Percentiles rank a stretch among this genome's conserved stretches.
phyloP scores from a whole-genome alignment of 2,113 vertebrate species.

The Dermatemys mawii region DNA sequence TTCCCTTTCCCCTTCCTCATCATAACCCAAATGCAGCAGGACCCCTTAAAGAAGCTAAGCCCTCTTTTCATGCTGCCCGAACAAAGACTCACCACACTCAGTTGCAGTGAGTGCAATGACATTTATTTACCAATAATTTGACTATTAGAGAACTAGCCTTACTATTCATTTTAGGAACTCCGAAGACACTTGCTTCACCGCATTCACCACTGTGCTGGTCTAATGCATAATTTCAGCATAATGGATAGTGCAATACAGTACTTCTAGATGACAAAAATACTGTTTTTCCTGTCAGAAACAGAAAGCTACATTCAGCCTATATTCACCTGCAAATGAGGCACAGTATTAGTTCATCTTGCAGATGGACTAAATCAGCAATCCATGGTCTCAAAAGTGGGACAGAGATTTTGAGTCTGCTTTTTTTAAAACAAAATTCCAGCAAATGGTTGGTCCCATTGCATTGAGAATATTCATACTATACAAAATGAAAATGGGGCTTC shows the following conservation, averaged over 20 bases:
- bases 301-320: neutral
- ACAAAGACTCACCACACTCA: neutral
- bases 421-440: too few relatives aligned
- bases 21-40: neutral
- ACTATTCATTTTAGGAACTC: neutral
- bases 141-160: neutral
- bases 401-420: rapidly evolving
- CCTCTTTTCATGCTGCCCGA: neutral
- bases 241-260: rapidly evolving
- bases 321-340: neutral
- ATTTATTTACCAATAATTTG: neutral
- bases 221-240: neutral
- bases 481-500: neutral
- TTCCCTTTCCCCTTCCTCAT: neutral
- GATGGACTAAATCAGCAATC: neutral
- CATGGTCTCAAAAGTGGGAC: neutral
- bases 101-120: neutral
- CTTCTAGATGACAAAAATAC: neutral
- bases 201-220: neutral
- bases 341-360: neutral
- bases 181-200: neutral
- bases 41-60: neutral
- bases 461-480: rapidly evolving
- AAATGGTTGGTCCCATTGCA: neutral
- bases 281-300: neutral